A percentile compares a stretch with the other conserved stretches of the same genome.
phyloP scores from a whole-genome alignment of 2,888 invertebrate genomes.

The Helicoverpa assulta region DNA sequence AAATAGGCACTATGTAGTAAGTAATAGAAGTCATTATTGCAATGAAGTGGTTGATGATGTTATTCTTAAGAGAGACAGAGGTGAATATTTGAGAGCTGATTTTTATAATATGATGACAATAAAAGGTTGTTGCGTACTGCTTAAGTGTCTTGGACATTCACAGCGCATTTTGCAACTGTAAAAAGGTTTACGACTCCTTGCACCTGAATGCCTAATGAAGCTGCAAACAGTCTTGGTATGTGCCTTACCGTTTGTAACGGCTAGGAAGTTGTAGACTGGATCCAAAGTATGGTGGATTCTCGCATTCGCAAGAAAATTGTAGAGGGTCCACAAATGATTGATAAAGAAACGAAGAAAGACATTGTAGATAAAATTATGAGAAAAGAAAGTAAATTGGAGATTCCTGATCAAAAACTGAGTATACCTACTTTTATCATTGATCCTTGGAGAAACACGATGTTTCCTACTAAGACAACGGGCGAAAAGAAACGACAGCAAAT shows the following conservation, averaged over 20 bases:
- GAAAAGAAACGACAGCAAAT: background rate
- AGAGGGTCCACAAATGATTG: too few relatives aligned
- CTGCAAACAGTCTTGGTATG: constrained; percentile 3
- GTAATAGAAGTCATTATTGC: constrained; percentile 31
- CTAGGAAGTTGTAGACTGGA: background rate
- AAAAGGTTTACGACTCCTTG: constrained; percentile 33
- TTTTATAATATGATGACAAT: constrained; percentile 36
- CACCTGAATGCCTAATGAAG: constrained; percentile 9
- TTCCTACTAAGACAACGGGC: background rate
- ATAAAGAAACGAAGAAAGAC: too few relatives aligned
- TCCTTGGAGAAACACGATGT: background rate
- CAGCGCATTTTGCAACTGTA: constrained; percentile 35
- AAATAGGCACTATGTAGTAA: constrained; percentile 3
- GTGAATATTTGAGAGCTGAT: constrained; percentile 51
- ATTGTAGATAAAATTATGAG: too few relatives aligned
- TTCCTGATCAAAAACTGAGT: too few relatives aligned
- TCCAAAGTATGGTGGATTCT: background rate
- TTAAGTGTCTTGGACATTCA: constrained; percentile 33
- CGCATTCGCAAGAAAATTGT: background rate
- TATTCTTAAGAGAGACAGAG: constrained; percentile 38
- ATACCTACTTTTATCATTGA: too few relatives aligned
- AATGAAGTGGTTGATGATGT: constrained; percentile 19
- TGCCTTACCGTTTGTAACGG: constrained; percentile 1
- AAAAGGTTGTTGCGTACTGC: constrained; percentile 32
- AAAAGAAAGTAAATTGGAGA: too few relatives aligned